A percentile compares a stretch with the other conserved stretches of the same genome.
Conservation (phyloP, 2,797 vertebrate genomes). For the Podarcis siculus region DNA sequence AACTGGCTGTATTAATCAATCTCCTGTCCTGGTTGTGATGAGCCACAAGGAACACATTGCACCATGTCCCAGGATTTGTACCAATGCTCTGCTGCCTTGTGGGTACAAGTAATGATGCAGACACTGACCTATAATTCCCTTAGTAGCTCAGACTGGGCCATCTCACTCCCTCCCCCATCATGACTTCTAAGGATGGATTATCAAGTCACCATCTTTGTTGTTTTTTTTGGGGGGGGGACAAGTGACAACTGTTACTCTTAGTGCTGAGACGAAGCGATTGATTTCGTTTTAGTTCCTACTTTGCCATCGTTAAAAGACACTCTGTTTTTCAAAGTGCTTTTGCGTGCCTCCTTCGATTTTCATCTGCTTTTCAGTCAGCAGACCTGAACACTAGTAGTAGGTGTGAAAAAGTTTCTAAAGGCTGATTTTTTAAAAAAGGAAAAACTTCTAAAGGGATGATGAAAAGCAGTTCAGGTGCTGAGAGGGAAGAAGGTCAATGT, state of each 20-base stretch:
- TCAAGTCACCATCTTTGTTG: accelerated
- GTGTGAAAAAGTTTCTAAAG: background rate
- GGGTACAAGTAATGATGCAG: background rate
- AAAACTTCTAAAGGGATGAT: background rate
- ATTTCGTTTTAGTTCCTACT: background rate
- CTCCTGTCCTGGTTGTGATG: background rate
- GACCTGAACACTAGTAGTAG: background rate
- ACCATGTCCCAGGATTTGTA: background rate
- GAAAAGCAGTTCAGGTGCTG: background rate
- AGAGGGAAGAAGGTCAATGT: no score
- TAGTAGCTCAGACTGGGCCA: background rate
- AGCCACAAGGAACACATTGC: background rate
- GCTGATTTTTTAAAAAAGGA: background rate
- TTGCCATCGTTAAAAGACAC: background rate
- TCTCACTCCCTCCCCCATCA: background rate
- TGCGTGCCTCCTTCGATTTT: background rate
- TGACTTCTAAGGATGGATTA: background rate
- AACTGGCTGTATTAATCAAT: background rate
- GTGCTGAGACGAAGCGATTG: background rate
- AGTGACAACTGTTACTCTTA: background rate
- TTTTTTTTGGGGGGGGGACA: background rate
- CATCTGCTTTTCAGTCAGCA: background rate
- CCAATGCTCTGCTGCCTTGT: background rate
- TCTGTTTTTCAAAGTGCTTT: background rate
- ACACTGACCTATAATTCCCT: background rate